Evolutionary conservation across 1,140 invertebrate species (phyloP).

Genomic region (Pachypeltis micranthus): DNA sequence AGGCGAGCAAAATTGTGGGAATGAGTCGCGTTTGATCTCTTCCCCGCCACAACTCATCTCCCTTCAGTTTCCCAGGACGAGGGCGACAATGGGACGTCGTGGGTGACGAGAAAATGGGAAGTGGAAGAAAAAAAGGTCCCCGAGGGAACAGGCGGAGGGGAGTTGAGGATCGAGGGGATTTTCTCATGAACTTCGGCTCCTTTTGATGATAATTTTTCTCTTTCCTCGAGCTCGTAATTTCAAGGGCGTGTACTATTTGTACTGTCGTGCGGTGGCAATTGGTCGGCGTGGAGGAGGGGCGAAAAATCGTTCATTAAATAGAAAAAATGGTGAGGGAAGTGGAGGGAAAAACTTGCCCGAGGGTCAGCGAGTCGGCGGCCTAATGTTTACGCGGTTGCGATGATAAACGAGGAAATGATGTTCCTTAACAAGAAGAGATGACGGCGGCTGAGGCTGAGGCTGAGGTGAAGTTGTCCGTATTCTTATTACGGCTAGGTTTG

Average conservation of each 20-base stretch:
- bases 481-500: too few species aligned
- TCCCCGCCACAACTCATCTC: background rate
- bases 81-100: background rate
- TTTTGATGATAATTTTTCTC: conserved; percentile 8
- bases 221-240: background rate
- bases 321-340: background rate
- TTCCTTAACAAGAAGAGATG: conserved; percentile 2
- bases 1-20: too few species aligned
- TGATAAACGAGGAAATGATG: background rate
- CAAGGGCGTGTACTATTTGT: conserved; percentile 6
- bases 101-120: background rate
- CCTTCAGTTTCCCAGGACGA: background rate
- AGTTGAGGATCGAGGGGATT: too few species aligned
- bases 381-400: conserved; percentile 5
- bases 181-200: conserved; percentile 5
- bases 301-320: background rate
- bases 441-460: too few species aligned
- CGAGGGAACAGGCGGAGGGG: too few species aligned
- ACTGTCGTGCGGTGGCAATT: background rate
- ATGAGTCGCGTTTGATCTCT: too few species aligned
- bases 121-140: too few species aligned
- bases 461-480: background rate
- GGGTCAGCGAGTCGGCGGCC: background rate
- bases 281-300: background rate
- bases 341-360: background rate